Evolutionary conservation across 2,888 invertebrate species (phyloP), one percentile per base, ranked within the genome.

Genomic region (Drosophila borborema): DNA sequence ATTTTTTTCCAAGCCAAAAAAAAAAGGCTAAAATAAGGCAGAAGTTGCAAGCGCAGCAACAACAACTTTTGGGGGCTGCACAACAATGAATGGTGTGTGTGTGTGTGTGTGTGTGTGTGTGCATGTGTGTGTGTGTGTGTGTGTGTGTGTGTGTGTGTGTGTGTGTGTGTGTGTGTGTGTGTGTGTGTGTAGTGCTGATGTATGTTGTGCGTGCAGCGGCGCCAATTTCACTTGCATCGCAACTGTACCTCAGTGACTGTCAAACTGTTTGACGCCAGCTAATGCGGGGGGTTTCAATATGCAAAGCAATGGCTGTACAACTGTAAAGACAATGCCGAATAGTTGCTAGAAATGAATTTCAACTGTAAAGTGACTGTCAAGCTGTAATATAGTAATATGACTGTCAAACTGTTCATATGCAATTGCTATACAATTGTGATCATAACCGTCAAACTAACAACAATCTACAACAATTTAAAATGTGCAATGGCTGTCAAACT

Each of bases 1-100:
- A 90, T 91, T 91, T 85, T 85, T 83, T 85, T 64, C 38, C 67
- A 59, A 58, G 59, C 68, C 55, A 66, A 28, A 68, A 56, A 74
- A 59, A 74, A 74, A 61, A 65, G 60, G 56, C 71, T 71, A 46
- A 60, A 18, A 69, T 55, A 56, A 59, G 41, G 46, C 63, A 63
- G 43, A 69, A 67, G 55, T 53, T 45, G 45, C 69, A 77, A 65
- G 45, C 31, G 38, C 64, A 31, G 23, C 69, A 38, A 16, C 38
- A 40, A 16, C 53, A 23, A 48, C 40, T 43, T 68, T 68, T 69
- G 43, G 60, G 61, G 55, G 55, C 43, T 36, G 58, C 56, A 56
- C 54, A 74, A 64, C 70, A 71, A 71, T 56, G 59, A 70, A 61
- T 70, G 69, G 34, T 61, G 55, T 70, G 48, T 59, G 36, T 55